A percentile compares a stretch with the other conserved stretches of the same genome.
Evolutionary conservation across 2,888 invertebrate genomes (phyloP).

Genomic region (Apoda limacodes): DNA sequence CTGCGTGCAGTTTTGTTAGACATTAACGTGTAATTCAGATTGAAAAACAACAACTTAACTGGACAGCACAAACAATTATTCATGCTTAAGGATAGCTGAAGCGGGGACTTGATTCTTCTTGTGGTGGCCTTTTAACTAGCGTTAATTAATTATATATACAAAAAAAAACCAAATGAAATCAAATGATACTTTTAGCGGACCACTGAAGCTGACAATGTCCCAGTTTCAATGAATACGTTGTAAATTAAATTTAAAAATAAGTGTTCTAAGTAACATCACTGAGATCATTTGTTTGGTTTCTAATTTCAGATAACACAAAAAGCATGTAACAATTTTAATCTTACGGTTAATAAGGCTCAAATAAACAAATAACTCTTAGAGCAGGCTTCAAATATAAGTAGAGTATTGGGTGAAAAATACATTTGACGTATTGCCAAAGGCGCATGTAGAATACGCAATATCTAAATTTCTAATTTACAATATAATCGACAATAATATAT

Average conservation of each 20-base stretch:
- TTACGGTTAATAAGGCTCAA: constrained; percentile 57
- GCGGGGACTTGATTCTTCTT: constrained; percentile 34
- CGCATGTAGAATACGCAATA: constrained; percentile 42
- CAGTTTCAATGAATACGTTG: constrained; percentile 33
- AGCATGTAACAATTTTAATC: constrained; percentile 29
- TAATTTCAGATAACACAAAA: constrained; percentile 49
- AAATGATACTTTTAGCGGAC: constrained; percentile 20
- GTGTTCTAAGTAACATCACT: constrained; percentile 25
- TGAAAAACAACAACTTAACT: constrained; percentile 36
- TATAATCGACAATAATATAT: constrained; percentile 39
- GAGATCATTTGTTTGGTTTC: constrained; percentile 45
- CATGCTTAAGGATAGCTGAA: constrained; percentile 56
- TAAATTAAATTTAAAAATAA: constrained; percentile 27
- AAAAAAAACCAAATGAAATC: constrained; percentile 21
- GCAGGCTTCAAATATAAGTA: constrained; percentile 55
- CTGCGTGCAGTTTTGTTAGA: constrained; percentile 50
- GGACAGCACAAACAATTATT: constrained; percentile 48
- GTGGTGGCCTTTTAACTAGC: constrained; percentile 23
- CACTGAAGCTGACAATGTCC: constrained; percentile 39
- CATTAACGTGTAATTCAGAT: constrained; percentile 31
- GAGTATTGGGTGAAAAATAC: constrained; percentile 71
- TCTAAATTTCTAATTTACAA: constrained; percentile 38
- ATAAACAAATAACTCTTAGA: constrained; percentile 47
- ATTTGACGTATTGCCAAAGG: constrained; percentile 51
- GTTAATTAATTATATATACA: constrained; percentile 19